phyloP scores from a whole-genome alignment of 2,113 vertebrate genomes.

The Tragelaphus buxtoni region DNA sequence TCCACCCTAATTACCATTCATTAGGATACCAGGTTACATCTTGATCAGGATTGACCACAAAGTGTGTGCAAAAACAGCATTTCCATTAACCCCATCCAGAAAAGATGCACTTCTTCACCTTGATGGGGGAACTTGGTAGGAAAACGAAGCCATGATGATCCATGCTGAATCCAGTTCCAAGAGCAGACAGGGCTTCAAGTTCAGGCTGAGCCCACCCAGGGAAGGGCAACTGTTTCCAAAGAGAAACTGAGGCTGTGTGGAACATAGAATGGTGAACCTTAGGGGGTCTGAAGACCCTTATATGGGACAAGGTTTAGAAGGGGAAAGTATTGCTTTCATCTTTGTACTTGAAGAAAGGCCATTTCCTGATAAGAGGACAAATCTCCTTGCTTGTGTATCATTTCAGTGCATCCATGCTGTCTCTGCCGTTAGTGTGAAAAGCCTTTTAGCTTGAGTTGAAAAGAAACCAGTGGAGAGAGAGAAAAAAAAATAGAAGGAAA shows the following conservation, averaged over 20 bases:
- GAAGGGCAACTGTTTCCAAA: background rate
- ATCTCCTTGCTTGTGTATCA: background rate
- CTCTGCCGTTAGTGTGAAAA: constrained; percentile 26
- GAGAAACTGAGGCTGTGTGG: background rate
- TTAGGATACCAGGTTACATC: constrained; percentile 40
- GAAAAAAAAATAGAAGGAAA: no score
- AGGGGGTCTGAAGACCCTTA: background rate
- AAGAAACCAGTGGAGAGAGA: background rate
- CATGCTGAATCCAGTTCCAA: background rate
- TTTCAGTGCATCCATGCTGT: background rate
- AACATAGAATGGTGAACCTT: background rate
- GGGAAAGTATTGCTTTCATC: background rate
- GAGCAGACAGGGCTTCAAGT: background rate
- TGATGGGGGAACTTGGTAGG: background rate
- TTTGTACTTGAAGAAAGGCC: background rate
- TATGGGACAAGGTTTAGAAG: background rate
- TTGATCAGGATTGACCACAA: background rate
- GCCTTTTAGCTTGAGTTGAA: background rate
- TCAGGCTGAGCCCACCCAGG: background rate
- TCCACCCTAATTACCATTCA: constrained; percentile 38
- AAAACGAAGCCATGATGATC: background rate
- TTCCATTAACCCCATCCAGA: constrained; percentile 4
- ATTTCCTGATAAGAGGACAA: background rate
- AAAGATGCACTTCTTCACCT: background rate
- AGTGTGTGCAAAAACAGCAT: background rate